Conservation (phyloP, 1,140 invertebrate genomes). For the Archegozetes longisetosus region DNA sequence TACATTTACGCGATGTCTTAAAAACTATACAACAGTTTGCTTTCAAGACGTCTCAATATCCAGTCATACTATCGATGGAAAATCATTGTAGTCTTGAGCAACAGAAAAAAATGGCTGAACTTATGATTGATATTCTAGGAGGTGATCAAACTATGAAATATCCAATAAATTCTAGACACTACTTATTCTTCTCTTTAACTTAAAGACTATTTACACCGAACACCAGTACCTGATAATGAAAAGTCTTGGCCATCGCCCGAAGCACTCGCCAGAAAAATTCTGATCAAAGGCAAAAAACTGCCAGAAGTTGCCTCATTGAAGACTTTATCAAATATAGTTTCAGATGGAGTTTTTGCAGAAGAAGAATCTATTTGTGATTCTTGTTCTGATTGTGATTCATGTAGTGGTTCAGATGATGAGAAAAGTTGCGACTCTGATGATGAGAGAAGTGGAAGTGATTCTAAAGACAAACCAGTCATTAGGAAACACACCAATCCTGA, state of each 20-base stretch:
- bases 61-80: conserved; percentile 85
- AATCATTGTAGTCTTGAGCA: conserved; percentile 87
- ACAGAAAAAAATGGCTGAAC: conserved; percentile 74
- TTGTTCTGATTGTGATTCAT: neutral
- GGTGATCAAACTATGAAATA: no score
- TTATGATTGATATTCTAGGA: conserved; percentile 19
- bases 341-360: neutral
- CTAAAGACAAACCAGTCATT: no score
- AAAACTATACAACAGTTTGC: conserved; percentile 39
- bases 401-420: neutral
- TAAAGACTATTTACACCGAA: conserved; percentile 27
- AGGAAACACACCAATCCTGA: no score
- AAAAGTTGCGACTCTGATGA: neutral
- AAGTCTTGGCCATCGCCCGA: conserved; percentile 29
- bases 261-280: conserved; percentile 32
- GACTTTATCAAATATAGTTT: neutral
- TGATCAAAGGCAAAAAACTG: conserved; percentile 34
- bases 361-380: neutral
- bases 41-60: conserved; percentile 44
- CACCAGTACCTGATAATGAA: conserved; percentile 24
- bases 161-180: conserved; percentile 18
- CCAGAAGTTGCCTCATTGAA: conserved; percentile 7
- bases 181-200: conserved; percentile 12
- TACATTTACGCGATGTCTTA: conserved; percentile 38
- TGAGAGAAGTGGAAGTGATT: neutral